Evolutionary conservation across 2,888 invertebrate genomes (phyloP).

Genomic region (Cerastis rubricosa): DNA sequence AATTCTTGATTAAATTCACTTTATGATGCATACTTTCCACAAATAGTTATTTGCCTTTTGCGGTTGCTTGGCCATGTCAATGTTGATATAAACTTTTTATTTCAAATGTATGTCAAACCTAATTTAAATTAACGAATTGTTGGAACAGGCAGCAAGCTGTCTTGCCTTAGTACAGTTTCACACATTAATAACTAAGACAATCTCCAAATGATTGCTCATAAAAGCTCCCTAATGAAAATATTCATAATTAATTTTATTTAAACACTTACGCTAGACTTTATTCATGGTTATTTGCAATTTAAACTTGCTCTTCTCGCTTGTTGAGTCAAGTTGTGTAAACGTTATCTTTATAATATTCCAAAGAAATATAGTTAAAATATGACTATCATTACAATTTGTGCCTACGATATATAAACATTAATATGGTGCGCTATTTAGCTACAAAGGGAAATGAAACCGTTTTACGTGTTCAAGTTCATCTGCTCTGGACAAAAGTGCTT

Average conservation of each 20-base stretch:
- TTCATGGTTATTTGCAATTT: conserved; percentile 11
- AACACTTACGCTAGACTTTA: not conserved
- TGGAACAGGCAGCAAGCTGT: not conserved
- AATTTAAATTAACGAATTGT: not conserved
- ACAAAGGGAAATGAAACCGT: not conserved
- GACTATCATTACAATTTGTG: not conserved
- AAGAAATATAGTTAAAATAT: not conserved
- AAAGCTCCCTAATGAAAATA: conserved; percentile 19
- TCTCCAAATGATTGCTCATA: conserved; percentile 14
- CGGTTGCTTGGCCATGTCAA: not conserved
- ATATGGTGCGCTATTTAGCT: not conserved
- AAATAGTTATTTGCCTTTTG: not conserved
- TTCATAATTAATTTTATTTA: conserved; percentile 21
- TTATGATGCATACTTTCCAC: not conserved
- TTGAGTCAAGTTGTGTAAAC: not conserved
- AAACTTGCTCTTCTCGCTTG: conserved; percentile 4
- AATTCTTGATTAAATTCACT: not conserved
- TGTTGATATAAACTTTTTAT: not conserved
- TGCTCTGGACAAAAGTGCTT: conserved; percentile 8
- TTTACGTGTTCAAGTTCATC: not conserved
- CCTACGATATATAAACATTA: not conserved
- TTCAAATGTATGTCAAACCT: not conserved
- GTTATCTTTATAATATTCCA: not conserved
- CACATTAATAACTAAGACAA: conserved; percentile 11
- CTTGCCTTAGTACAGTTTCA: not conserved